phyloP scores from a whole-genome alignment of 2,113 vertebrate species.

The Calyptommatus sinebrachiatus region DNA sequence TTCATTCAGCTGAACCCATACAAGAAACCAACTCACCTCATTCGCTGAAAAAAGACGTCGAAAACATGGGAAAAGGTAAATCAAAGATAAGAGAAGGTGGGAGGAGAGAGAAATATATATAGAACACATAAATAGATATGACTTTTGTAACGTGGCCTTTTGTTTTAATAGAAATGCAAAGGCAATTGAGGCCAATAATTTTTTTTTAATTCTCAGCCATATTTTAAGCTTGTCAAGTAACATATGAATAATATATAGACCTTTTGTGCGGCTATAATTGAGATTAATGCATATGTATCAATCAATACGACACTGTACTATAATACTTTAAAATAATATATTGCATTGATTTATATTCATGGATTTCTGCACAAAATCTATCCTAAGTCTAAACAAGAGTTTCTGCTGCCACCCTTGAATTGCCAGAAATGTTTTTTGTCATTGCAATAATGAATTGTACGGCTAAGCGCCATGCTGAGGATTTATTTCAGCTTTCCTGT shows the following conservation, averaged over 20 bases:
- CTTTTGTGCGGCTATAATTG: conserved; percentile 82
- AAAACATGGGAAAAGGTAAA: conserved; percentile 98
- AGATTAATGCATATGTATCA: conserved; percentile 87
- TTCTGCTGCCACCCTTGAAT: conserved; percentile 54
- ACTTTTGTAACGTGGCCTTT: conserved; percentile 57
- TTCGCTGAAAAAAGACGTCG: conserved; percentile 91
- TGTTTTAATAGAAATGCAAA: conserved; percentile 66
- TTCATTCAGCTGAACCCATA: conserved; percentile 81
- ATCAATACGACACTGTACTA: conserved; percentile 85
- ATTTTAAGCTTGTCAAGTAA: conserved; percentile 84
- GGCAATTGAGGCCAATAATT: conserved; percentile 71
- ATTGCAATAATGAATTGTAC: conserved; percentile 72
- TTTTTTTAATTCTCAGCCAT: conserved; percentile 61
- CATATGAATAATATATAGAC: conserved; percentile 86
- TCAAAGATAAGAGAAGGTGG: too few species aligned
- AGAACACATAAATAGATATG: conserved; percentile 9
- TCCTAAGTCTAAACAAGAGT: conserved; percentile 65
- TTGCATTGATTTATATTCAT: conserved; percentile 89
- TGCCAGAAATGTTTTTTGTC: conserved; percentile 71
- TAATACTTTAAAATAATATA: conserved; percentile 88
- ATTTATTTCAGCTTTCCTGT: conserved; percentile 71
- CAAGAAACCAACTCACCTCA: conserved; percentile 85
- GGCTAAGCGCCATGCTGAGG: conserved; percentile 63
- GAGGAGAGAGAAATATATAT: neutral
- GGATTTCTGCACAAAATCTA: conserved; percentile 82